A percentile compares a stretch with the other conserved stretches of the same genome.
phyloP scores from a whole-genome alignment of 1,140 invertebrate genomes.

The Planococcus citri region DNA sequence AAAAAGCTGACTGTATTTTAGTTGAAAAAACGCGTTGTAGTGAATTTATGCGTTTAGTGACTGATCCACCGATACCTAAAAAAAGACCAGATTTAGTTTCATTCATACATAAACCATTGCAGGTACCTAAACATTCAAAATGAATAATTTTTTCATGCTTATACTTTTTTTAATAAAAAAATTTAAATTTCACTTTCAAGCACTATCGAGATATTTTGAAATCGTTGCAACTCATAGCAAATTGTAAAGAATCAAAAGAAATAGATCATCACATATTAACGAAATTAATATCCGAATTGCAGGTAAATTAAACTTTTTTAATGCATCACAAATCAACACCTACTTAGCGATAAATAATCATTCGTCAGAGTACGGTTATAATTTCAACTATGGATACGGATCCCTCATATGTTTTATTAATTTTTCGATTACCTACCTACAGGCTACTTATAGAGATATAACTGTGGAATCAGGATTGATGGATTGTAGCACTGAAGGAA shows the following conservation, averaged over 20 bases:
- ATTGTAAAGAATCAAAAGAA: conserved; percentile 35
- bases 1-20: conserved; percentile 64
- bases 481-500: conserved; percentile 66
- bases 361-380: too few species aligned
- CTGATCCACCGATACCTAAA: conserved; percentile 60
- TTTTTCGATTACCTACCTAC: too few species aligned
- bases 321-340: neutral
- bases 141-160: neutral
- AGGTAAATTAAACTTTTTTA: conserved; percentile 30
- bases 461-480: conserved; percentile 65
- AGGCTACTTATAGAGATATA: conserved; percentile 53
- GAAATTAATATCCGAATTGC: conserved; percentile 37
- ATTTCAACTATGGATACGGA: too few species aligned
- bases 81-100: conserved; percentile 67
- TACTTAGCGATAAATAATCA: too few species aligned
- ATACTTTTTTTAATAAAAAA: neutral
- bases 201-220: conserved; percentile 52
- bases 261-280: conserved; percentile 36
- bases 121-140: conserved; percentile 32
- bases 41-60: conserved; percentile 56
- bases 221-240: conserved; percentile 38
- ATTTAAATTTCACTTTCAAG: conserved; percentile 27
- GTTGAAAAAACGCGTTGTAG: conserved; percentile 45
- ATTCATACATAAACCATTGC: conserved; percentile 62
- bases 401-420: too few species aligned